Conservation (phyloP, 2,888 invertebrate species). For the Coelinius sp. region DNA sequence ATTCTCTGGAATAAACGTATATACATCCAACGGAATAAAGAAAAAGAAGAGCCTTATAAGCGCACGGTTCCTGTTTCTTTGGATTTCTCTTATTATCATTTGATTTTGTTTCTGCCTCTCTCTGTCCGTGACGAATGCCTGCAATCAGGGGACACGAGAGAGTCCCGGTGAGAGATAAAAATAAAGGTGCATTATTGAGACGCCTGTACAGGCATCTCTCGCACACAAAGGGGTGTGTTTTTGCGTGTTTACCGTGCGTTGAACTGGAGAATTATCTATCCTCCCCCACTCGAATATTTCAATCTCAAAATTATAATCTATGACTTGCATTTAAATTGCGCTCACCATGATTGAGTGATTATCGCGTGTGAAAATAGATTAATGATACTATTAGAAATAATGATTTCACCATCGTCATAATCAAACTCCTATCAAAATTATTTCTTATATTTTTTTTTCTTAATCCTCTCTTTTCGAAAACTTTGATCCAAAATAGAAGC, state of each 20-base stretch:
- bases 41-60: constrained; percentile 27
- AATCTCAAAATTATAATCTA: not conserved
- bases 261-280: constrained; percentile 34
- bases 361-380: not conserved
- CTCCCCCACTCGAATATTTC: too few relatives aligned
- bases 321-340: too few relatives aligned
- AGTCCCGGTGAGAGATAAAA: constrained; percentile 46
- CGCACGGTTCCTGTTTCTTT: constrained; percentile 31
- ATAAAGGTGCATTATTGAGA: constrained; percentile 51
- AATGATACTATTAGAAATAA: not conserved
- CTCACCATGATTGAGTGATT: constrained; percentile 1
- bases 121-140: constrained; percentile 46
- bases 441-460: constrained; percentile 30
- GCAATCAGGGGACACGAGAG: constrained; percentile 51
- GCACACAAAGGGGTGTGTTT: constrained; percentile 16
- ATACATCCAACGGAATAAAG: constrained; percentile 2
- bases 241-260: constrained; percentile 35
- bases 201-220: constrained; percentile 40
- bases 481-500: constrained; percentile 35
- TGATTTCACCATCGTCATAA: constrained; percentile 4
- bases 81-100: not conserved
- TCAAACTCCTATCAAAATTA: constrained; percentile 28
- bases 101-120: constrained; percentile 31
- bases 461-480: constrained; percentile 3
- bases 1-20: constrained; percentile 40